A percentile compares a stretch with the other conserved stretches of the same genome.
Conservation (phyloP, 2,113 vertebrate species). For the Crotophaga sulcirostris region DNA sequence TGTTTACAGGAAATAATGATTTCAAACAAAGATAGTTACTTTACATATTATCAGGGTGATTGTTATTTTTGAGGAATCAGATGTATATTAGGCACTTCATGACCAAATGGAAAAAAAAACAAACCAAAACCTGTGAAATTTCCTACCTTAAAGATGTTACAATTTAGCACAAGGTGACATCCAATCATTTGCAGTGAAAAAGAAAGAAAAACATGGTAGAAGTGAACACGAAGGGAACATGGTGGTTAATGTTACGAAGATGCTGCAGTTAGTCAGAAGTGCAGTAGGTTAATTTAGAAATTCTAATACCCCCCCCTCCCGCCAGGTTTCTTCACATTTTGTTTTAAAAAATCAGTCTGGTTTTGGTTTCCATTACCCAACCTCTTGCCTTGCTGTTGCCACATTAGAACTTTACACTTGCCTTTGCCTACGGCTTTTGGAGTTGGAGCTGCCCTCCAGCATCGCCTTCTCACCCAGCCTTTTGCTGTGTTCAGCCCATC, state of each 20-base stretch:
- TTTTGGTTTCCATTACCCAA: background rate
- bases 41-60: background rate
- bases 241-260: background rate
- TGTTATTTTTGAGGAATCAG: background rate
- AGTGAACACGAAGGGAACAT: background rate
- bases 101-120: background rate
- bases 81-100: background rate
- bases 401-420: background rate
- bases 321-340: background rate
- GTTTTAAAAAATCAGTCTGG: background rate
- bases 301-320: background rate
- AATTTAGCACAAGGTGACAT: background rate
- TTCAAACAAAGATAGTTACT: background rate
- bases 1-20: background rate
- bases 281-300: background rate
- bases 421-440: background rate
- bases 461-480: background rate
- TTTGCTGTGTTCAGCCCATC: background rate
- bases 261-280: background rate
- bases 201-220: background rate
- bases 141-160: background rate
- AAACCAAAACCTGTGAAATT: background rate
- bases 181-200: background rate
- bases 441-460: background rate
- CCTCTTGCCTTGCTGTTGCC: background rate